Conservation (phyloP, 2,888 invertebrate species). For the Ctena decussata region DNA sequence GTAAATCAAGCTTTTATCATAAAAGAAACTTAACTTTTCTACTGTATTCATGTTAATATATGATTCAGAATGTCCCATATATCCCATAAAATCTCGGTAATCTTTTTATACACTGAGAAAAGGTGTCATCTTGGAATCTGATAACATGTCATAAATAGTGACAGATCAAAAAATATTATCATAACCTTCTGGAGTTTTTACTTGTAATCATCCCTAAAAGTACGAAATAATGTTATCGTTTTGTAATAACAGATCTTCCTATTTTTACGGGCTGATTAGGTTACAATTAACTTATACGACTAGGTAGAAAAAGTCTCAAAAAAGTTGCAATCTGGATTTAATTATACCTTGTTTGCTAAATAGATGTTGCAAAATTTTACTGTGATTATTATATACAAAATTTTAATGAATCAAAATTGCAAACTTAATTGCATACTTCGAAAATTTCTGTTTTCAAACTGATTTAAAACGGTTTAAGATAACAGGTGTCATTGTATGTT, state of each 20-base stretch:
- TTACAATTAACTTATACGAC: constrained; percentile 10
- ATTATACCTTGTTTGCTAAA: not conserved
- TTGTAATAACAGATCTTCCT: not conserved
- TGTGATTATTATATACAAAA: not conserved
- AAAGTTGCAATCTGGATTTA: not conserved
- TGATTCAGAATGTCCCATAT: no score
- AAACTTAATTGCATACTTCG: not conserved
- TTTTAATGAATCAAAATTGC: not conserved
- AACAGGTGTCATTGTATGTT: not conserved
- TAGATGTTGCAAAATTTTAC: not conserved
- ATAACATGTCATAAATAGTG: not conserved
- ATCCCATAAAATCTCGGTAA: no score
- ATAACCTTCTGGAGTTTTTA: constrained; percentile 10
- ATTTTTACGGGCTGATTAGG: not conserved
- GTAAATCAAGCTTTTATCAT: no score
- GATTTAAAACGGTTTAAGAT: not conserved
- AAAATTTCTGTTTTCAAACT: not conserved
- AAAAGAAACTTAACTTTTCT: no score
- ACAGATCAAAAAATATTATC: not conserved
- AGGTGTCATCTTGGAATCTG: not conserved
- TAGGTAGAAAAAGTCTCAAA: not conserved
- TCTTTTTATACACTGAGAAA: no score
- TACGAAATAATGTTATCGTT: not conserved
- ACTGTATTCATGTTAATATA: no score
- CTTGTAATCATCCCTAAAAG: not conserved